phyloP scores from a whole-genome alignment of 2,888 invertebrate genomes.

The Notocelia uddmanniana region DNA sequence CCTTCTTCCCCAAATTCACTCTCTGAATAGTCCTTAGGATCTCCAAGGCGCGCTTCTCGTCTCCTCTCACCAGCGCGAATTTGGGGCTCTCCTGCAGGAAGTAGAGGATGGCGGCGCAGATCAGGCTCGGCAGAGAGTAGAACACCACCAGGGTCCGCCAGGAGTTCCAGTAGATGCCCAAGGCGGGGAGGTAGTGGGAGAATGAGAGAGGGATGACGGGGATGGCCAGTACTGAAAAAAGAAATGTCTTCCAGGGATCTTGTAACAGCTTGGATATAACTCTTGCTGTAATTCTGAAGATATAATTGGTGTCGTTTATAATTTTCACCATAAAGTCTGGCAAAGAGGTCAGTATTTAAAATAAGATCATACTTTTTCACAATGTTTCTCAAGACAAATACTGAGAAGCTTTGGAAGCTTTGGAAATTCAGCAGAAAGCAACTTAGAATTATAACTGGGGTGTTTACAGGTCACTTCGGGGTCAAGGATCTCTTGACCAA shows the following conservation, averaged over 20 bases:
- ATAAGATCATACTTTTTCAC: no score
- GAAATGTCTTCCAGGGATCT: not conserved
- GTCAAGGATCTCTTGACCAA: no score
- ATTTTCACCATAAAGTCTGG: no score
- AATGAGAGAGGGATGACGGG: slow-evolving; percentile 86
- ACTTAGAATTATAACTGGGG: no score
- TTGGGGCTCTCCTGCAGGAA: slow-evolving; percentile 92
- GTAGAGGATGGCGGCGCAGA: slow-evolving; percentile 84
- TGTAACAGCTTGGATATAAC: no score
- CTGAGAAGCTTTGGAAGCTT: no score
- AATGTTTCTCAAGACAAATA: no score
- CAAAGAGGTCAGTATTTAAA: no score
- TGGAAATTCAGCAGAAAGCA: no score
- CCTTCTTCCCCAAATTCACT: slow-evolving; percentile 58
- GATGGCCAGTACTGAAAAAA: slow-evolving; percentile 86
- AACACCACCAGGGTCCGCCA: slow-evolving; percentile 91
- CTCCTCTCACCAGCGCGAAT: slow-evolving; percentile 87
- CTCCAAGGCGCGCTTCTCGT: slow-evolving; percentile 81
- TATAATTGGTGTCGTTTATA: no score
- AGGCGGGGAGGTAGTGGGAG: slow-evolving; percentile 70
- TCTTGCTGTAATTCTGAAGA: no score
- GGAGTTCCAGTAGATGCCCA: slow-evolving; percentile 87
- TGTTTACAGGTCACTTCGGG: no score
- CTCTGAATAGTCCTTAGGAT: slow-evolving; percentile 66
- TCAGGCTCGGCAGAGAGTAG: slow-evolving; percentile 87